Conservation (phyloP, 2,113 vertebrate species). For the Siphamia tubifer region DNA sequence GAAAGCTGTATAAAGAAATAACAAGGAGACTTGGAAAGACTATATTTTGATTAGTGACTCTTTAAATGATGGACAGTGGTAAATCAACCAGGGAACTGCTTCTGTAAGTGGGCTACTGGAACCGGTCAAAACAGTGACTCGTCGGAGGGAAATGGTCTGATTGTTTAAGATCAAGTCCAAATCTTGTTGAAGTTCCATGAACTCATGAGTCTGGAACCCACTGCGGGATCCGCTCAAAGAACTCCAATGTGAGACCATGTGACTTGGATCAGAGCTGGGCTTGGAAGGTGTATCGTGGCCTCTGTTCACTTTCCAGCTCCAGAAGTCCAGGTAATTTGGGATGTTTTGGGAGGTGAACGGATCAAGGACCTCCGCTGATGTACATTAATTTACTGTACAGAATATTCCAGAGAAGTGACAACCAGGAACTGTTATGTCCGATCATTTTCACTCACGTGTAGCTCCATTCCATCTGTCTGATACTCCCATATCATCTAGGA, state of each 20-base stretch:
- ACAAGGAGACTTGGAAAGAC: background rate
- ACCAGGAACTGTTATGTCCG: slow-evolving; percentile 32
- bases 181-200: background rate
- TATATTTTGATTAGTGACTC: background rate
- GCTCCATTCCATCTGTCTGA: slow-evolving; percentile 27
- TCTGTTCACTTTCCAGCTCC: background rate
- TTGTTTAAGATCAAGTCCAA: background rate
- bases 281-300: background rate
- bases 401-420: slow-evolving; percentile 62
- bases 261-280: background rate
- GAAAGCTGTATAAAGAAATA: background rate
- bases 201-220: background rate
- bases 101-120: background rate
- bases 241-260: slow-evolving; percentile 6
- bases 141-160: background rate
- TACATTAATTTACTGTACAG: slow-evolving; percentile 79
- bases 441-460: slow-evolving; percentile 52
- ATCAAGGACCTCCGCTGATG: slow-evolving; percentile 38
- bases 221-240: background rate
- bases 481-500: slow-evolving; percentile 22
- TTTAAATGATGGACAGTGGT: background rate
- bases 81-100: background rate
- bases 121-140: background rate
- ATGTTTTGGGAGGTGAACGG: background rate
- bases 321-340: background rate